A percentile compares a stretch with the other conserved stretches of the same genome.
Evolutionary conservation across 2,797 vertebrate species (phyloP).

Genomic region (Acomys russatus): DNA sequence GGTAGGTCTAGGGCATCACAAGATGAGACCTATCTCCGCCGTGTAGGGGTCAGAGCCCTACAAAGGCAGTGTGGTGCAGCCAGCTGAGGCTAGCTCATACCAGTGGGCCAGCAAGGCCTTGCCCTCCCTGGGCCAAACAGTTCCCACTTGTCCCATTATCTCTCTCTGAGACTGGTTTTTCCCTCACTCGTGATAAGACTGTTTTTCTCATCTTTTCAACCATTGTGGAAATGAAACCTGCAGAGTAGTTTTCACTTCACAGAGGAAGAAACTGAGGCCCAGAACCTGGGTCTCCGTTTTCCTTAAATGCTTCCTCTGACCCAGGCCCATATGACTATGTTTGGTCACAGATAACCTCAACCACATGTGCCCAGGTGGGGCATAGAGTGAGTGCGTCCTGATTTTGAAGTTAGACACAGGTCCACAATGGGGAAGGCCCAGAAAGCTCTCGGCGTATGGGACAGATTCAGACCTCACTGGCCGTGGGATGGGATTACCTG

Average conservation of each 20-base stretch:
- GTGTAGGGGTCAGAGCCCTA: neutral
- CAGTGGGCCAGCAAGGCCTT: neutral
- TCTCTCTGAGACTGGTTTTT: neutral
- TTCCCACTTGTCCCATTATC: neutral
- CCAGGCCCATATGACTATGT: neutral
- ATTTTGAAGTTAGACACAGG: neutral
- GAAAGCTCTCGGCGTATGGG: neutral
- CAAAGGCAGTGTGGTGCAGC: neutral
- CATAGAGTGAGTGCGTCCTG: neutral
- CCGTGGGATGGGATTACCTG: neutral
- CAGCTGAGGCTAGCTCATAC: neutral
- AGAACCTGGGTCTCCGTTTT: neutral
- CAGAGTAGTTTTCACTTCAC: neutral
- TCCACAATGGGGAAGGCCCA: neutral
- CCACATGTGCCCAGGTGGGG: neutral
- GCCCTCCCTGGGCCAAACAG: neutral
- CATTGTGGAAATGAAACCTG: neutral
- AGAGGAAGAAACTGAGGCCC: slow-evolving; percentile 10
- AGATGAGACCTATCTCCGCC: neutral
- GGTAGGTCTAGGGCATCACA: neutral
- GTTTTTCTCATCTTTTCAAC: slow-evolving; percentile 5
- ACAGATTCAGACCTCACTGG: neutral
- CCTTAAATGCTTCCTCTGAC: neutral
- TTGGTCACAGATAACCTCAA: neutral
- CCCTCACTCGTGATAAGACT: neutral